Conservation (phyloP, 2,113 vertebrate genomes). For the Henicopernis longicauda region DNA sequence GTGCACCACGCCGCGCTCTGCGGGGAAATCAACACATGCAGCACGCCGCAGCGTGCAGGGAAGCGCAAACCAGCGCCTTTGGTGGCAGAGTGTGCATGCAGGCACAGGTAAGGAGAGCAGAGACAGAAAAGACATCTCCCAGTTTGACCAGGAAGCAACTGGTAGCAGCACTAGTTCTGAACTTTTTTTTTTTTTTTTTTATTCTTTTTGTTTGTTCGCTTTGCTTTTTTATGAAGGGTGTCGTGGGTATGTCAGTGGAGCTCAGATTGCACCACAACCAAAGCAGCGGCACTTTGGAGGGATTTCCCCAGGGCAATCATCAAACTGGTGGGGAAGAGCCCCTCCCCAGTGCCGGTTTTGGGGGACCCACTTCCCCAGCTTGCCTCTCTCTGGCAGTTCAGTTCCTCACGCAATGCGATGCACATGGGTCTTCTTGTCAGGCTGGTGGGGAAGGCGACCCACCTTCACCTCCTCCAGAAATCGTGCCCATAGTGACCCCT, state of each 20-base stretch:
- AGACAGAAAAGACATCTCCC: not conserved
- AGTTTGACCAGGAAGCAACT: not conserved
- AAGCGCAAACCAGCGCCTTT: not conserved
- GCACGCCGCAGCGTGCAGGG: accelerated
- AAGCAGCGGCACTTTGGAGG: not conserved
- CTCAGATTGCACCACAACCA: not conserved
- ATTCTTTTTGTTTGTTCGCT: not conserved
- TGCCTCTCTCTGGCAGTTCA: not conserved
- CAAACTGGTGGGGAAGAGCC: not conserved
- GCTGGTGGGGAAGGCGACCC: not conserved
- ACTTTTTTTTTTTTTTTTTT: not conserved
- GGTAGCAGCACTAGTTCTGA: not conserved
- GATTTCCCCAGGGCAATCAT: not conserved
- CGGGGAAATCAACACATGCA: not conserved
- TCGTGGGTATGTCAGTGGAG: not conserved
- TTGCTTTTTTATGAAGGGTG: not conserved
- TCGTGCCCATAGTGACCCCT: accelerated
- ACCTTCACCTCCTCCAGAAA: not conserved
- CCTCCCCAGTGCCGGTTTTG: not conserved
- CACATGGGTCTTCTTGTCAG: not conserved
- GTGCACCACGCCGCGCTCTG: not conserved
- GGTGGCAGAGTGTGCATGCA: not conserved
- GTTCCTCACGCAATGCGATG: accelerated
- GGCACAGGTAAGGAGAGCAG: not conserved
- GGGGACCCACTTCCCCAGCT: not conserved